Base-by-base conservation (phyloP, 1,140 invertebrate genomes). In the Cotesia glomerata region DNA sequence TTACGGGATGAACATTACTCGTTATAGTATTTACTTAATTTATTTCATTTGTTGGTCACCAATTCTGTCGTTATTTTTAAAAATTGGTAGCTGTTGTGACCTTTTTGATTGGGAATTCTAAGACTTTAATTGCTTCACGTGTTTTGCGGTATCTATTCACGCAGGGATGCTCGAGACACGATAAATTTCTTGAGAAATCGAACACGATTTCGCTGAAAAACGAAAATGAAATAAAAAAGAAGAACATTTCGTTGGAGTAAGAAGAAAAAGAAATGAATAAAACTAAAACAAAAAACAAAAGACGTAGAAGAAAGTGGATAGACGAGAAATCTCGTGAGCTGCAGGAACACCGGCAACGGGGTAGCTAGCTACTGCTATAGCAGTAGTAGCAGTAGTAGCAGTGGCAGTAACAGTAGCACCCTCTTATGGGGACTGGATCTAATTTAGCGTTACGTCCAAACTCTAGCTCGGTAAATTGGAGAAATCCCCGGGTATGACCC, bases 401-500 rank as follows among this genome's bases (percentile, higher is more conserved):
- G 11, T 45, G 3, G 39, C 39, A 45, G 39, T 45, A 45, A 11
- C 39, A 56, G 9, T n/a, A 26, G 26, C 61, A 63, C 62, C 16
- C 69, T 61, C 54, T 71, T 74, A 74, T 74, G 66, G 73, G 63
- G 62, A 67, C 39, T 66, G 73, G 68, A 61, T 74, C 63, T 74
- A 74, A 74, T 74, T 74, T 74, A 71, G 73, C 61, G 73, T 71
- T 63, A 67, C 62, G 69, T 67, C 45, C 62, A 70, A 70, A 74
- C 63, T 71, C 54, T 5, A 56, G 62, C 52, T 71, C 59, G 70
- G 49, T 74, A 71, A 70, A 74, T 74, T 74, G 69, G 68, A 74
- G 73, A 70, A 74, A 67, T 67, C 62, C 56, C 11, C 35, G 11
- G 39, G 26, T 26, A 26, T 1, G 26, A 51, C 51, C 69, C 52